phyloP scores from a whole-genome alignment of 2,888 invertebrate genomes.

The Trichogramma evanescens region DNA sequence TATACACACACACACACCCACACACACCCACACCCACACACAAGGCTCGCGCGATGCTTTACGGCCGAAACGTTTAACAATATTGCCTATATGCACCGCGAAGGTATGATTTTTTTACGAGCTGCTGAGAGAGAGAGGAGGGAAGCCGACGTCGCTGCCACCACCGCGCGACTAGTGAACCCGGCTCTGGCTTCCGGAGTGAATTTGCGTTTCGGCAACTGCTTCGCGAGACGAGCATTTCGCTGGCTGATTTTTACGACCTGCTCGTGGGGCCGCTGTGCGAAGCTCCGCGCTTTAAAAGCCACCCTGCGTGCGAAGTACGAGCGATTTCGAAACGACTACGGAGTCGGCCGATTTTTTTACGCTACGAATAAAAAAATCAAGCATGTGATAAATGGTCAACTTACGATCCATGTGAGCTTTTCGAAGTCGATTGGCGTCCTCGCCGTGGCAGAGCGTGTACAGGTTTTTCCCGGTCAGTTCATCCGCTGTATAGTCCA shows the following conservation, averaged over 20 bases:
- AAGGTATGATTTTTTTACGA: too few relatives aligned
- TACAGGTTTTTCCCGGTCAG: slow-evolving; percentile 89
- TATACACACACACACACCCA: background rate
- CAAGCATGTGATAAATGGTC: background rate
- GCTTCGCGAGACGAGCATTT: background rate
- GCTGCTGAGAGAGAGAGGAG: too few relatives aligned
- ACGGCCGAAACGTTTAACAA: slow-evolving; percentile 36
- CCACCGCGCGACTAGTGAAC: background rate
- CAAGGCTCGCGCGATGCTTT: slow-evolving; percentile 24
- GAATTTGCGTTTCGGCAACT: slow-evolving; percentile 15
- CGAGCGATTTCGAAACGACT: too few relatives aligned
- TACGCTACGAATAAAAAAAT: too few relatives aligned
- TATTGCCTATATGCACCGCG: slow-evolving; percentile 27
- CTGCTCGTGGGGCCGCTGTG: background rate
- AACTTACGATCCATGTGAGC: slow-evolving; percentile 93
- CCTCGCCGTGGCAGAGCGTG: slow-evolving; percentile 91
- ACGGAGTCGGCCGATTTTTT: too few relatives aligned
- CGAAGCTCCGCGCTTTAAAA: background rate
- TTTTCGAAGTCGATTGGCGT: slow-evolving; percentile 87
- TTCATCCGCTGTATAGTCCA: slow-evolving; percentile 91
- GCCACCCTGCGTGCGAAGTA: background rate
- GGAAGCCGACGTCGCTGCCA: too few relatives aligned
- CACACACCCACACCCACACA: background rate
- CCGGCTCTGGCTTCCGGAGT: slow-evolving; percentile 15
- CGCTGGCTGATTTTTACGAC: too few relatives aligned